A percentile compares a stretch with the other conserved stretches of the same genome.
These are phyloP conservation scores for Corvus cornix DNA, from an alignment of 2,113 vertebrate genomes.

Conservation along the genomic window DNA sequence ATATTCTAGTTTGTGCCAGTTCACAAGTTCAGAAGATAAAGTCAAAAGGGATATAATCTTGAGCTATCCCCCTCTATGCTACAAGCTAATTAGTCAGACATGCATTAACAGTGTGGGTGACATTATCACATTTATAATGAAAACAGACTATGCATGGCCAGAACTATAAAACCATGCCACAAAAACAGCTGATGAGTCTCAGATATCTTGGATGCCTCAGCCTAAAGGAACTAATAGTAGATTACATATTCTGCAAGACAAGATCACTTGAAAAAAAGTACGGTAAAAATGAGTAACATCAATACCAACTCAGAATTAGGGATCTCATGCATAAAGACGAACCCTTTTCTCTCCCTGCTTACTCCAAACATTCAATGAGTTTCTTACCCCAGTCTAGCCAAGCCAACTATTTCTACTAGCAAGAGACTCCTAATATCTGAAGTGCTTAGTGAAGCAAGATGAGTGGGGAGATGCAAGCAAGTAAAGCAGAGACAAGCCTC, in stretches of 20 bases:
- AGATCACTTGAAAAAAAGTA: not conserved
- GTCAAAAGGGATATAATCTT: not conserved
- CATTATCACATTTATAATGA: not conserved
- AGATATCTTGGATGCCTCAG: not conserved
- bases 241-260: not conserved
- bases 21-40: not conserved
- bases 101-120: not conserved
- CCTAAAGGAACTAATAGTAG: not conserved
- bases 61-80: not conserved
- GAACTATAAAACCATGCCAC: not conserved
- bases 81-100: not conserved
- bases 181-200: not conserved
- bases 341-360: not conserved
- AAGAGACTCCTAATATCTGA: not conserved
- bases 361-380: not conserved
- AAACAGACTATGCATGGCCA: not conserved
- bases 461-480: not conserved
- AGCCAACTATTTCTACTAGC: not conserved
- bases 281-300: not conserved
- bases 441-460: not conserved
- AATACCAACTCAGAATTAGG: not conserved
- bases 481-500: not conserved
- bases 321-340: not conserved
- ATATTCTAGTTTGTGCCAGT: not conserved
- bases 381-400: not conserved